Percentiles rank a stretch among this genome's conserved stretches.
Evolutionary conservation across 1,140 invertebrate genomes (phyloP).

Genomic region (Drosophila arizonae): DNA sequence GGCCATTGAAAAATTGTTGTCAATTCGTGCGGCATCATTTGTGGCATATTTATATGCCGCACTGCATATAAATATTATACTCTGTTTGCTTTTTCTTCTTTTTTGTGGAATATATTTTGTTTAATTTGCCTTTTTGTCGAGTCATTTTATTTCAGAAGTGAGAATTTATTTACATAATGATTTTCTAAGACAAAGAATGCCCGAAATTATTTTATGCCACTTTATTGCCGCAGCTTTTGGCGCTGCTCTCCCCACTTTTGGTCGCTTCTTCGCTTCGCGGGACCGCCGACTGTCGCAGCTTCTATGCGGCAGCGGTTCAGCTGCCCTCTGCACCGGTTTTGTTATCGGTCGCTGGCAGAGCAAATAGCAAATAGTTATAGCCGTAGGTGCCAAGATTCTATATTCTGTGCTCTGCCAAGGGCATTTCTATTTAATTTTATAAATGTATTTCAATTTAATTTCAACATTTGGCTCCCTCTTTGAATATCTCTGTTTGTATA

Average conservation of each 20-base stretch:
- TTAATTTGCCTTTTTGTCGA: conserved; percentile 49
- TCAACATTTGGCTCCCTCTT: conserved; percentile 37
- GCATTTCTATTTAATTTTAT: conserved; percentile 69
- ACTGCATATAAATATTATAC: conserved; percentile 40
- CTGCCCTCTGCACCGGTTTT: neutral
- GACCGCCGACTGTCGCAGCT: conserved; percentile 6
- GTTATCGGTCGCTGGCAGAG: conserved; percentile 39
- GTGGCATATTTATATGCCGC: conserved; percentile 54
- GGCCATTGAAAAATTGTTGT: conserved; percentile 34
- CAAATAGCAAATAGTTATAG: conserved; percentile 50
- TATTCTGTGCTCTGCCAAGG: conserved; percentile 63
- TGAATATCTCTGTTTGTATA: conserved; percentile 32
- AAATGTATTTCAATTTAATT: conserved; percentile 70
- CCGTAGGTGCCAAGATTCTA: conserved; percentile 69
- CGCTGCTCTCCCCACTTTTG: conserved; percentile 16
- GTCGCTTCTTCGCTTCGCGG: neutral
- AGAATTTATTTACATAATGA: conserved; percentile 81
- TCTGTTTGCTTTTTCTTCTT: conserved; percentile 17
- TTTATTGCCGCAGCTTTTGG: conserved; percentile 63
- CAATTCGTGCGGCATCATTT: conserved; percentile 43
- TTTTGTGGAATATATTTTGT: neutral
- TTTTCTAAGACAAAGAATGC: conserved; percentile 76
- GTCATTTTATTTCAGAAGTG: conserved; percentile 77
- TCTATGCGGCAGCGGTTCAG: conserved; percentile 4
- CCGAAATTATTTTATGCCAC: conserved; percentile 76